These are phyloP conservation scores for Tragulus kanchil DNA, from an alignment of 2,113 vertebrate species.

Conservation along the genomic window DNA sequence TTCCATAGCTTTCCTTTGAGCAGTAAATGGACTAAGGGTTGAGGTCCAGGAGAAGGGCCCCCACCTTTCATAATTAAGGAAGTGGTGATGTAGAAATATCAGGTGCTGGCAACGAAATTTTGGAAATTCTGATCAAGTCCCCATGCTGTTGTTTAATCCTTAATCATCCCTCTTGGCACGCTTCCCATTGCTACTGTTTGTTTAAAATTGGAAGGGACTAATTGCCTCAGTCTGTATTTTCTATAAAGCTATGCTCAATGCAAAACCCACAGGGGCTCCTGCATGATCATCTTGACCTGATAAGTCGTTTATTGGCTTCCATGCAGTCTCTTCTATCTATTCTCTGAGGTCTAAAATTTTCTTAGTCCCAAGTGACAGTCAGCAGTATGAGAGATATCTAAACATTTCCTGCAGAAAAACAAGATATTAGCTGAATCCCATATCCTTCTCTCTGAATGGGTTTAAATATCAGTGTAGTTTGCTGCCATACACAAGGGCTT, in stretches of 20 bases:
- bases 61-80: slow-evolving; percentile 66
- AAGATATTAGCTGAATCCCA: neutral
- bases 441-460: neutral
- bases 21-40: slow-evolving; percentile 32
- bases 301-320: slow-evolving; percentile 58
- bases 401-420: neutral
- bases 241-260: slow-evolving; percentile 55
- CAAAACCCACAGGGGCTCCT: slow-evolving; percentile 29
- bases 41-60: slow-evolving; percentile 39
- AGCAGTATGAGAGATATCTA: slow-evolving; percentile 39
- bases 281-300: slow-evolving; percentile 56
- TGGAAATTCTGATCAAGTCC: slow-evolving; percentile 74
- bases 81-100: slow-evolving; percentile 65
- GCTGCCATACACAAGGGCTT: neutral
- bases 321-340: slow-evolving; percentile 64
- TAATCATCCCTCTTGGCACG: slow-evolving; percentile 77
- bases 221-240: slow-evolving; percentile 78
- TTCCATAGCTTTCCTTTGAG: slow-evolving; percentile 65
- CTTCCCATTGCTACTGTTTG: slow-evolving; percentile 75
- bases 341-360: slow-evolving; percentile 55
- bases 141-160: slow-evolving; percentile 78
- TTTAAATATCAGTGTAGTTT: neutral
- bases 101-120: slow-evolving; percentile 59
- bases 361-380: slow-evolving; percentile 58
- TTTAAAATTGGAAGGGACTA: slow-evolving; percentile 72